Percentiles rank a stretch among this genome's conserved stretches.
phyloP scores from a whole-genome alignment of 23 tunicate species.

The Phallusia fumigata region DNA sequence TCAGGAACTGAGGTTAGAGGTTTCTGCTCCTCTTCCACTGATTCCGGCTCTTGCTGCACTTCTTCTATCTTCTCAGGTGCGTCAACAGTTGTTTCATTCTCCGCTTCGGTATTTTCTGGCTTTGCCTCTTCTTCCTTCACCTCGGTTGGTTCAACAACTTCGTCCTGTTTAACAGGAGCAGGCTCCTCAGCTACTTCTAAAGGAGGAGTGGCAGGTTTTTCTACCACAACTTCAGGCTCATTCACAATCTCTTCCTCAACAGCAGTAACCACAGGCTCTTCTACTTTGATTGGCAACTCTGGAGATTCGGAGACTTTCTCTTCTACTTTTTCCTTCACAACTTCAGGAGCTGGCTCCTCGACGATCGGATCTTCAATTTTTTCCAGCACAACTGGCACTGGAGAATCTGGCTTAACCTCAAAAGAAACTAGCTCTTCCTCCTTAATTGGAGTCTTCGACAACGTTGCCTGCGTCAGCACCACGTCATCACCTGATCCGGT shows the following conservation, averaged over 20 bases:
- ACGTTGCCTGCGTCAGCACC: conserved; percentile 47
- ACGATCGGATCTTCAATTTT: background rate
- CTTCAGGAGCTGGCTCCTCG: background rate
- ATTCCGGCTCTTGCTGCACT: background rate
- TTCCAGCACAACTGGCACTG: background rate
- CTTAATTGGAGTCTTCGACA: background rate
- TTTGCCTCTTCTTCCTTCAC: background rate
- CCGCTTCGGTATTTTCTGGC: background rate
- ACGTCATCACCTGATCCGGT: conserved; percentile 60
- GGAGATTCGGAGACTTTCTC: background rate
- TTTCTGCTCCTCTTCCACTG: conserved; percentile 5
- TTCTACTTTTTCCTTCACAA: background rate
- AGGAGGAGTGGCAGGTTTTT: background rate
- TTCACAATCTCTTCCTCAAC: background rate
- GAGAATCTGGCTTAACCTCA: background rate
- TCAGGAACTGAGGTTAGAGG: conserved; percentile 1
- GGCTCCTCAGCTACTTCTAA: background rate
- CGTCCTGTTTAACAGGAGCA: background rate
- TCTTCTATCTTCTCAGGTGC: background rate
- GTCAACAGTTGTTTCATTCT: background rate
- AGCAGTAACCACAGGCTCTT: background rate
- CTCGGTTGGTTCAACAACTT: background rate
- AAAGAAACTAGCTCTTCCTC: background rate
- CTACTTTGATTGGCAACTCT: background rate
- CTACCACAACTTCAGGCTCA: background rate